Evolutionary conservation across 2,797 vertebrate species (phyloP).

Genomic region (Threskiornis aethiopicus): DNA sequence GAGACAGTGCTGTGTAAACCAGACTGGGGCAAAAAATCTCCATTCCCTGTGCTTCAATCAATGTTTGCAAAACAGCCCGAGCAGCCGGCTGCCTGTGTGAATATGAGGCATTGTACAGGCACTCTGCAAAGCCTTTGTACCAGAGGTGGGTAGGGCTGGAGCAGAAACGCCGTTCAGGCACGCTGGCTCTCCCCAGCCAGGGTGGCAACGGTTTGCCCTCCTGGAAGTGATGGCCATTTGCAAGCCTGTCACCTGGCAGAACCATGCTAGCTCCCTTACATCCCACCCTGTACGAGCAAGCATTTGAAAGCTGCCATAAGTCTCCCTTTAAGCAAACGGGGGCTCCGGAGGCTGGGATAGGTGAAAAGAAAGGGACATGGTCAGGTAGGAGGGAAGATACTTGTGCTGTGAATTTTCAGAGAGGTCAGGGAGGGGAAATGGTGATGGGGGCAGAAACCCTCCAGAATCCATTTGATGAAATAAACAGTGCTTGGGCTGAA

Average conservation of each 20-base stretch:
- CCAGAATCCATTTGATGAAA: not conserved
- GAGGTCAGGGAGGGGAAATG: not conserved
- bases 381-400: not conserved
- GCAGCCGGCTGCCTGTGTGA: not conserved
- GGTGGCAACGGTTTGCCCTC: not conserved
- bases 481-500: slow-evolving; percentile 33
- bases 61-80: slow-evolving; percentile 33
- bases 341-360: not conserved
- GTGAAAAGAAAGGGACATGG: not conserved
- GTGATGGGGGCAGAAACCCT: not conserved
- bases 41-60: not conserved
- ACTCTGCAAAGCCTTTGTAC: not conserved
- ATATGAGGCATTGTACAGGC: not conserved
- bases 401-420: not conserved
- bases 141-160: not conserved
- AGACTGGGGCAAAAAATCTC: not conserved
- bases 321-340: not conserved
- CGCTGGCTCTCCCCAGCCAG: not conserved
- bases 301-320: not conserved
- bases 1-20: slow-evolving; percentile 22
- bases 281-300: not conserved
- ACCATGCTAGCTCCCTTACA: not conserved
- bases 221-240: not conserved
- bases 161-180: not conserved
- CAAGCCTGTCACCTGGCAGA: not conserved